Conservation (phyloP, 1,140 invertebrate genomes). For the Belonocnema kinseyi region DNA sequence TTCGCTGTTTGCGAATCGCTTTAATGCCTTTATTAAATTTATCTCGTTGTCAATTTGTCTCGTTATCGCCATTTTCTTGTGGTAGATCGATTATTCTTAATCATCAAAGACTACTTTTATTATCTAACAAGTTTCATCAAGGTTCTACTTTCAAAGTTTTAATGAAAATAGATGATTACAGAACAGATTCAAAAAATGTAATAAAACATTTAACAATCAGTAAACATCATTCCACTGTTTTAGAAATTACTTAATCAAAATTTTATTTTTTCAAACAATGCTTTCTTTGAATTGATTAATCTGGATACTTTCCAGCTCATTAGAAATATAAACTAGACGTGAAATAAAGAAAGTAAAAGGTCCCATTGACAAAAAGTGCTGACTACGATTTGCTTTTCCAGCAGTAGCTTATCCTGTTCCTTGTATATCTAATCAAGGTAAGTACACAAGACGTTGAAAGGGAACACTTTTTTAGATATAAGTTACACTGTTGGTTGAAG, state of each 20-base stretch:
- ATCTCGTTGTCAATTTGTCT: constrained; percentile 21
- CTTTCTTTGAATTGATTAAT: too few relatives aligned
- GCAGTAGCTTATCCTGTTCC: constrained; percentile 5
- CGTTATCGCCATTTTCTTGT: constrained; percentile 22
- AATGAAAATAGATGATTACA: background rate
- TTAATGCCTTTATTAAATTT: constrained; percentile 25
- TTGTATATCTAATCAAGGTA: background rate
- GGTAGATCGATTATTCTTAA: constrained; percentile 23
- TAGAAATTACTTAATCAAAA: too few relatives aligned
- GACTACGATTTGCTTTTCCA: constrained; percentile 15
- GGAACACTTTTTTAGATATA: background rate
- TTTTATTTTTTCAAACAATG: too few relatives aligned
- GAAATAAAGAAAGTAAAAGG: background rate
- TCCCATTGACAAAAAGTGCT: background rate
- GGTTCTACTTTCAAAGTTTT: background rate
- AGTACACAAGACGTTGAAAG: constrained; percentile 1
- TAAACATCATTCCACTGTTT: too few relatives aligned
- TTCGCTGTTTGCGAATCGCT: constrained; percentile 4
- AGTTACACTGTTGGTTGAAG: background rate
- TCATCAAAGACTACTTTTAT: constrained; percentile 5
- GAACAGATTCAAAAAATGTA: background rate
- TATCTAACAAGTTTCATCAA: constrained; percentile 3
- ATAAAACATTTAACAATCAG: background rate
- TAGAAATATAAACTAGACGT: background rate
- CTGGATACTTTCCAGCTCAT: too few relatives aligned